Base-by-base conservation (phyloP, 2,113 vertebrate species). In the Malurus melanocephalus region DNA sequence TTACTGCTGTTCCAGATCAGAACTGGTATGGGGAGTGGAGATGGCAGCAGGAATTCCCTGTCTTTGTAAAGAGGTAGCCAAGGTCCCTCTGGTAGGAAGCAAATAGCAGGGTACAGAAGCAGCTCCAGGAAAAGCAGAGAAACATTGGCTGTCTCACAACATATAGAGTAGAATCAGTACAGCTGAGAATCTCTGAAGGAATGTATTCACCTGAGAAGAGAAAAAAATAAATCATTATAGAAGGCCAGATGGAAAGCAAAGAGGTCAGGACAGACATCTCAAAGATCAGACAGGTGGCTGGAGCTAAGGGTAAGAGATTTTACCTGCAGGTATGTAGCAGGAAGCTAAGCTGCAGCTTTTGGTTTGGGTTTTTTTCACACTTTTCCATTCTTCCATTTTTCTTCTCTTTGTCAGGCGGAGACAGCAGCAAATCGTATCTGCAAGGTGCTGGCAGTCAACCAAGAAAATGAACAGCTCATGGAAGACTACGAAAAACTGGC, bases 381-480 rank as follows among this genome's bases (percentile, higher is more conserved):
- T 76, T 91, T 68, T 59, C 26, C 32, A 51, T 68, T 55, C 76
- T 74, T 75, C 30, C 92, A 6, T 96, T 92, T 92, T 92, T 80
- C 38, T 94, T 71, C 67, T 94, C 81, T 71, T 96, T 67, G 5
- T 84, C 95, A 99, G 99, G 99, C 99, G 45, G 99, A 99, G 97
- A 99, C 99, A 30, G 99, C 99, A 90, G 99, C 99, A 95, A 99
- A 99, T 97, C 98, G 99, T 87, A 99, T 99, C 98, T 99, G 99
- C 98, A 99, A 99, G 96, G 99, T 99, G 91, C 97, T 99, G 97
- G 99, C 99, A 19, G 99, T 99, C 90, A 99, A 99, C 97, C 99
- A 99, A 94, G 99, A 99, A 97, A 99, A 99, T 1, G 99, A 99
- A 86, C 98, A 99, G 96, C 98, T 99, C 91, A 99, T 99, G 99